phyloP scores from a whole-genome alignment of 1,140 invertebrate species.

The Cheumatopsyche charites region DNA sequence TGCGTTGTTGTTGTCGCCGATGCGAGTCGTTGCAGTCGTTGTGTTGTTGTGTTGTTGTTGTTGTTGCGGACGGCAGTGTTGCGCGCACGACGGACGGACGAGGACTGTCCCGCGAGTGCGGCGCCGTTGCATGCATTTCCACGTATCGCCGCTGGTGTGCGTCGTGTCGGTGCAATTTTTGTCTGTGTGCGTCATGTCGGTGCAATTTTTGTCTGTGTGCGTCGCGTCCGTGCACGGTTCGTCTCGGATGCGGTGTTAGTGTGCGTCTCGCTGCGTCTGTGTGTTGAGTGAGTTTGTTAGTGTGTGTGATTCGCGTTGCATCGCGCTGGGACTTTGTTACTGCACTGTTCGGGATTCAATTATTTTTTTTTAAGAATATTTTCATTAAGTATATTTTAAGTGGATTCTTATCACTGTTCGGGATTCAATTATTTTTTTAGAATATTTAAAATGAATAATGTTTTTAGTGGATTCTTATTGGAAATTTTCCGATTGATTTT shows the following conservation, averaged over 20 bases:
- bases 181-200: neutral
- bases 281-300: neutral
- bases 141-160: neutral
- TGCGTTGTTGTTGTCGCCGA: neutral
- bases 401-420: too few relatives aligned
- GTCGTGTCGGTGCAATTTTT: neutral
- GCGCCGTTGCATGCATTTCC: neutral
- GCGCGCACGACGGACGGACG: neutral
- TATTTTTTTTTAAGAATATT: neutral
- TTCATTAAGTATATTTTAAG: conserved; percentile 52
- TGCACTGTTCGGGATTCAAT: neutral
- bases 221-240: neutral
- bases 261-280: too few relatives aligned
- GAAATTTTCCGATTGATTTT: too few relatives aligned
- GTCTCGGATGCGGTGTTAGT: neutral
- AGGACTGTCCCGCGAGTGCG: neutral
- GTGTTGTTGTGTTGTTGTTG: neutral
- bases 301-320: neutral
- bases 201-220: neutral
- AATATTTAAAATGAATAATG: too few relatives aligned
- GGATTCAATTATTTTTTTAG: too few relatives aligned
- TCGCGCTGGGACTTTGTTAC: conserved; percentile 1
- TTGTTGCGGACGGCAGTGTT: neutral
- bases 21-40: neutral
- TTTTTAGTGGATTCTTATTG: too few relatives aligned